phyloP scores from a whole-genome alignment of 1,140 invertebrate genomes.

The Papilio xuthus region DNA sequence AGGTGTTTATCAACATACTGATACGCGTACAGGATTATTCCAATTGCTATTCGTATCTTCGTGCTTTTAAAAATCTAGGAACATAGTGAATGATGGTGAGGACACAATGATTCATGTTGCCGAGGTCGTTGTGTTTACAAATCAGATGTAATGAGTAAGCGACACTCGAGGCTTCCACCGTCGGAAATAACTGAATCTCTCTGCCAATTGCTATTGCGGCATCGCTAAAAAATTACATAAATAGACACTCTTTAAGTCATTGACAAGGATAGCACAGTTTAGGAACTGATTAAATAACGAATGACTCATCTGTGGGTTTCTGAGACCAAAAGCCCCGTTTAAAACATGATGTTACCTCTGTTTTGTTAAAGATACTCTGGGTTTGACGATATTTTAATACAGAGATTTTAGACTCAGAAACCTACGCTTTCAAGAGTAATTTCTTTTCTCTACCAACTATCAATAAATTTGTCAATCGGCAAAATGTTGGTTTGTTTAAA shows the following conservation, averaged over 20 bases:
- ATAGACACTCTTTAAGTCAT: constrained; percentile 3
- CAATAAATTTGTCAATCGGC: no score
- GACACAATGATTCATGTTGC: constrained; percentile 7
- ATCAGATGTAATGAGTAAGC: constrained; percentile 34
- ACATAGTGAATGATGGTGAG: not conserved
- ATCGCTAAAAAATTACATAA: constrained; percentile 19
- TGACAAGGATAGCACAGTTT: not conserved
- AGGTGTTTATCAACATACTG: no score
- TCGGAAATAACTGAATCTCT: constrained; percentile 28
- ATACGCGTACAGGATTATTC: not conserved
- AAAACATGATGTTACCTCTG: no score
- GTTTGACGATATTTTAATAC: no score
- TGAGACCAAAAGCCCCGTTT: no score
- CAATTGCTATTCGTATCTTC: not conserved
- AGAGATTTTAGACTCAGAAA: no score
- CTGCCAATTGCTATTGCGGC: constrained; percentile 15
- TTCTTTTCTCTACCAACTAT: no score
- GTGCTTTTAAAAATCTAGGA: not conserved
- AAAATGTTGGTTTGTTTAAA: no score
- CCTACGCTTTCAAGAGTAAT: no score
- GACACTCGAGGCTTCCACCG: constrained; percentile 30
- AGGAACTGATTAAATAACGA: not conserved
- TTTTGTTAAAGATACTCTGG: no score
- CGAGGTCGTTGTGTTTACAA: constrained; percentile 30
- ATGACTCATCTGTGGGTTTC: not conserved